Base-by-base conservation (phyloP, 2,113 vertebrate genomes). In the Microtus pennsylvanicus region DNA sequence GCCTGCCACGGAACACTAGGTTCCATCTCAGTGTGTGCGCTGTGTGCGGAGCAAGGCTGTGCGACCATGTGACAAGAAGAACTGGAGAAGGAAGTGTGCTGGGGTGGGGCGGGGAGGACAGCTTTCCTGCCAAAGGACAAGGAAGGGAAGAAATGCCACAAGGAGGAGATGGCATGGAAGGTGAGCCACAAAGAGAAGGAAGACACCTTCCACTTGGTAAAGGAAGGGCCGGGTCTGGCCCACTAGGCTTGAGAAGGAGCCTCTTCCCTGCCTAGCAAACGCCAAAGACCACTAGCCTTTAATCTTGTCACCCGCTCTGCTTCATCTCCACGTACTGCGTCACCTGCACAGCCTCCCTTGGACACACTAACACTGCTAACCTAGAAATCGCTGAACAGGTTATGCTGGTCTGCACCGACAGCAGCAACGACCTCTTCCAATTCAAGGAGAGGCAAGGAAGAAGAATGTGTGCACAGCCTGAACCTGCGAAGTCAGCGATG, bases 261-360 rank as follows among this genome's bases (percentile, higher is more conserved):
- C 72, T 83, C 87, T 94, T 86, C 63, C 81, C 69, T 93, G 74
- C 80, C 65, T 63, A 97, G 38, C 30, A 69, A 70, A 80, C 91
- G 69, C 81, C 86, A 86, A 70, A 13, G 0, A 83, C 0, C 24
- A 70, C 75, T 94, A 86, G 92, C 50, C 92, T 95, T 96, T 93
- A 87, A 74, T 38, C 4, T 96, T 86, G 89, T 92, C 93, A n/a
- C 96, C 96, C 80, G 95, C 52, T 96, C 58, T 96, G 94, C 10
- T 12, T 58, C 83, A 96, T 30, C 42, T 91, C 72, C 30, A 88
- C 72, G 96, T 61, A 97, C 87, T 96, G 96, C 95, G 97, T 92
- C 90, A 70, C 87, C 94, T 94, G 97, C 94, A 94, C 91, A 83
- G 94, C 77, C 82, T 77, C 93, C 74, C 52, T 42, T 22, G 67